phyloP scores from a whole-genome alignment of 2,113 vertebrate species.

The Pterocles burchelli region DNA sequence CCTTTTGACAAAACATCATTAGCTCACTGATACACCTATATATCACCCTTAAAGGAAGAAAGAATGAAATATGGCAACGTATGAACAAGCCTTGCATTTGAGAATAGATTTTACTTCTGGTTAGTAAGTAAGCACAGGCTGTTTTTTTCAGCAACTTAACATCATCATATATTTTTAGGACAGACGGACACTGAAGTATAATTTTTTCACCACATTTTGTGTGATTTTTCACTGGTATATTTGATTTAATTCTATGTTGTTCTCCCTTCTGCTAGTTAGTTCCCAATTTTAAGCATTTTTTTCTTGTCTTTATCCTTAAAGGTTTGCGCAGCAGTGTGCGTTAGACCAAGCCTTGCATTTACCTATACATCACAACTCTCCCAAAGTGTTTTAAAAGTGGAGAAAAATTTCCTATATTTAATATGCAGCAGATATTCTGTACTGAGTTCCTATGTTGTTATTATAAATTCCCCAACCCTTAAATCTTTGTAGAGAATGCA shows the following conservation, averaged over 20 bases:
- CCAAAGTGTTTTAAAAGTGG: background rate
- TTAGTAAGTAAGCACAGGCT: background rate
- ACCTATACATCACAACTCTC: background rate
- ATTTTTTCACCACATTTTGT: background rate
- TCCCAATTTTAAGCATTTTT: background rate
- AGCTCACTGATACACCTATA: background rate
- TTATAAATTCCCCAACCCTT: background rate
- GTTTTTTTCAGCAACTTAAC: background rate
- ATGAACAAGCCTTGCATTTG: background rate
- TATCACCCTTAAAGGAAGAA: background rate
- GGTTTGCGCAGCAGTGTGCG: background rate
- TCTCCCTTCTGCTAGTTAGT: background rate
- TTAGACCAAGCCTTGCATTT: background rate
- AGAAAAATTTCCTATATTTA: background rate
- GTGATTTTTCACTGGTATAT: background rate
- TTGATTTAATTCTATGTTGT: background rate
- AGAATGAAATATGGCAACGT: background rate
- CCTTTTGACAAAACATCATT: background rate
- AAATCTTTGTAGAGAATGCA: background rate
- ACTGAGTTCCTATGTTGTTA: background rate
- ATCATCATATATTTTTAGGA: background rate
- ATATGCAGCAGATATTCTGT: background rate
- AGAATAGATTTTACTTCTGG: background rate
- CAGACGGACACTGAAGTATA: background rate
- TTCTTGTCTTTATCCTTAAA: background rate